Evolutionary conservation across 2,113 vertebrate genomes (phyloP).

Genomic region (Verasper variegatus): DNA sequence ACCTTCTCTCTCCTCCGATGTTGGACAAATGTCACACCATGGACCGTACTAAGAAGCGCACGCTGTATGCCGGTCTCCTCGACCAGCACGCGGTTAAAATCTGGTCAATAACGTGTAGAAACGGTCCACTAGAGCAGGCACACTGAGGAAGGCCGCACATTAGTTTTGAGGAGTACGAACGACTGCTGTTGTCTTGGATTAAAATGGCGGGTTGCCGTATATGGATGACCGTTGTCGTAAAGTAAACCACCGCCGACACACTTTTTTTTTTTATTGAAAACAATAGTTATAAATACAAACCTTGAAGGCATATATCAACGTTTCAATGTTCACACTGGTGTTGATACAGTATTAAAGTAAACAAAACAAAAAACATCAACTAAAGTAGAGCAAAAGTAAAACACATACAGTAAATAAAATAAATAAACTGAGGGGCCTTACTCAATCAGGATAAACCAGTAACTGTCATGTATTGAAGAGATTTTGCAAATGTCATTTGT

Average conservation of each 20-base stretch:
- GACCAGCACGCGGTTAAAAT: neutral
- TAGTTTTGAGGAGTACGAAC: neutral
- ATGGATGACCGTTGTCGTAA: neutral
- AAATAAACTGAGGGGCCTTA: no score
- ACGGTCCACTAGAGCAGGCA: rapidly evolving
- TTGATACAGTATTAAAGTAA: no score
- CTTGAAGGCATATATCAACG: no score
- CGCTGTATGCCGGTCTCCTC: neutral
- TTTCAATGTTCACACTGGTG: no score
- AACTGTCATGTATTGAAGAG: no score
- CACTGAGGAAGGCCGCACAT: neutral
- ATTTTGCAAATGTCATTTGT: no score
- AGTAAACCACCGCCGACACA: neutral
- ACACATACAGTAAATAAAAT: no score
- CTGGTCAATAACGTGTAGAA: rapidly evolving
- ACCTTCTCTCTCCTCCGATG: conserved; percentile 64
- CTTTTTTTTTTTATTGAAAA: no score
- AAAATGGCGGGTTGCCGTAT: conserved; percentile 63
- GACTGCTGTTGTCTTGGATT: neutral
- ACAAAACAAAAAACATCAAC: no score
- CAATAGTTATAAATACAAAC: no score
- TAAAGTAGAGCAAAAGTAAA: no score
- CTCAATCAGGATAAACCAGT: no score
- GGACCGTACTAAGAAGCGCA: neutral
- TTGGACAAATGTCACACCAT: conserved; percentile 51